Evolutionary conservation across 2,888 invertebrate species (phyloP).

Genomic region (Theretra japonica): DNA sequence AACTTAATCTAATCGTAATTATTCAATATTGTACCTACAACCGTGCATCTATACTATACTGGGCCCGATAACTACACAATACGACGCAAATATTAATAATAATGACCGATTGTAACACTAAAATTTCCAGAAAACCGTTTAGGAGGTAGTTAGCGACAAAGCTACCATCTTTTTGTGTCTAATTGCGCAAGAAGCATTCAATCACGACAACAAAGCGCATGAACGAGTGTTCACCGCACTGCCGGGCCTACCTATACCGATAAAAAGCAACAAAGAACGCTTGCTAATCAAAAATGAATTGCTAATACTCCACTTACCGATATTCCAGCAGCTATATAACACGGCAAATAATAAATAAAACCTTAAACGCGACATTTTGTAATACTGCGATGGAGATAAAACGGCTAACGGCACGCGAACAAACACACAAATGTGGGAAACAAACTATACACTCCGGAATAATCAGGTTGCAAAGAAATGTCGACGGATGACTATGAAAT

Average conservation of each 20-base stretch:
- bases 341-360: slow-evolving; percentile 65
- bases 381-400: slow-evolving; percentile 43
- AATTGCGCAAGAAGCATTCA: slow-evolving; percentile 54
- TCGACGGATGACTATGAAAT: slow-evolving; percentile 49
- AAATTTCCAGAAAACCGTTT: slow-evolving; percentile 24
- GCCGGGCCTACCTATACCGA: slow-evolving; percentile 42
- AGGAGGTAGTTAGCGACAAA: slow-evolving; percentile 27
- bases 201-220: slow-evolving; percentile 51
- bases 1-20: slow-evolving; percentile 17
- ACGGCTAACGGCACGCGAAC: slow-evolving; percentile 44
- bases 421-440: slow-evolving; percentile 60
- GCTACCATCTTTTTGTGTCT: slow-evolving; percentile 42
- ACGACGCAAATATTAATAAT: background rate
- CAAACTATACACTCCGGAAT: slow-evolving; percentile 52
- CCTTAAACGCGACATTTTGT: slow-evolving; percentile 64
- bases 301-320: slow-evolving; percentile 63
- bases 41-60: background rate
- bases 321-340: slow-evolving; percentile 61
- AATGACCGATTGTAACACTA: background rate
- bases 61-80: background rate
- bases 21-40: background rate
- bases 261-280: slow-evolving; percentile 63
- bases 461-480: slow-evolving; percentile 53
- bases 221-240: slow-evolving; percentile 40
- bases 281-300: slow-evolving; percentile 46